Percentiles rank a stretch among this genome's conserved stretches.
Evolutionary conservation across 2,888 invertebrate species (phyloP).

Genomic region (Mythimna lalbum): DNA sequence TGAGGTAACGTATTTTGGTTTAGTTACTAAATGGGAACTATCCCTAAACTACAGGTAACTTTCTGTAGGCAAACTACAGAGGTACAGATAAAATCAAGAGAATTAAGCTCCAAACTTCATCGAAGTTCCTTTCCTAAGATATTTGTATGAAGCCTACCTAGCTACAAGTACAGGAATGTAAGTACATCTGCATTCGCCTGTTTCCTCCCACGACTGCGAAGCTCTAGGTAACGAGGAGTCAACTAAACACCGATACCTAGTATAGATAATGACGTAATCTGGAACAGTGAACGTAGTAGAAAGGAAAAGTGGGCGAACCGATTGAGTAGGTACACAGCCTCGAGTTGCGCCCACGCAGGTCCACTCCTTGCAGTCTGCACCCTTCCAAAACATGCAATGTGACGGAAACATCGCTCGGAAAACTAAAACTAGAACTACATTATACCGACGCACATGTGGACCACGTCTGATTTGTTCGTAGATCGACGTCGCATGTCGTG

Average conservation of each 20-base stretch:
- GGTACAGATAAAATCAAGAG: background rate
- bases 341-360: conserved; percentile 83
- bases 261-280: conserved; percentile 85
- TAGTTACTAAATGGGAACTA: background rate
- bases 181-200: conserved; percentile 25
- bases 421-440: too few relatives aligned
- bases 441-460: too few relatives aligned
- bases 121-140: background rate
- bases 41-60: background rate
- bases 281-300: conserved; percentile 86
- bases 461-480: too few relatives aligned
- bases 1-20: background rate
- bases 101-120: background rate
- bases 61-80: background rate
- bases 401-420: conserved; percentile 34
- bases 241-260: conserved; percentile 64
- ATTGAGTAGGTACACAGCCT: conserved; percentile 79
- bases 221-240: conserved; percentile 60
- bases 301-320: conserved; percentile 89
- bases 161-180: background rate
- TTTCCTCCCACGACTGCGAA: conserved; percentile 41
- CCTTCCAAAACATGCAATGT: conserved; percentile 68
- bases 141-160: background rate
- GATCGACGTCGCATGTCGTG: too few relatives aligned
- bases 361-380: conserved; percentile 72